Evolutionary conservation across 1,140 invertebrate genomes (phyloP), one percentile per base, ranked within the genome.

Genomic region (Lamellibrachia luymesi): DNA sequence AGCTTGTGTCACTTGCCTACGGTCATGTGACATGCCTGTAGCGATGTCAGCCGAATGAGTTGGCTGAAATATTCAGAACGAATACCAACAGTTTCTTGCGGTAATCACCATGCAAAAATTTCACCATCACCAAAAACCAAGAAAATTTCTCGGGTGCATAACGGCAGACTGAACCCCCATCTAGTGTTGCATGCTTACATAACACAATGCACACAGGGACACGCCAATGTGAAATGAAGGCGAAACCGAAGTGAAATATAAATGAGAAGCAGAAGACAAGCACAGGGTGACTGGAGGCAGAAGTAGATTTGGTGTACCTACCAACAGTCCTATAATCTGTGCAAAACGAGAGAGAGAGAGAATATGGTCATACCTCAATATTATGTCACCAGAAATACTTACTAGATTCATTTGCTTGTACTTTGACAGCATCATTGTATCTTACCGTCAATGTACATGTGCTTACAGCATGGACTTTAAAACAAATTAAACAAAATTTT

Each of bases 271-370:
- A 80, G 64, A 80, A 80, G 13, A 80, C 64, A 80, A 80, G 64
- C 64, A 22, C 8, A 17, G 64, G 64, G 64, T 80, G 64, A 80
- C 2, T 4, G 25, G 64, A 22, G 25, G 64, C 13, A 80, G 17
- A 22, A 80, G 17, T 17, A 80, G 64, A 80, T 22, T 51, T 27
- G n/a, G 64, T 56, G 50, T 94, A 95, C 94, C 93, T 94, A 95
- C 94, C 94, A 95, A 91, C 91, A 95, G 93, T 95, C 94, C 94
- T 93, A 95, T 95, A 90, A 95, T 95, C 94, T 95, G 94, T 93
- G 64, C 51, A 50, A 80, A 27, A 51, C 56, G 50, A 93, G 56
- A 93, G 91, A 93, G 56, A 93, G 91, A 90, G 90, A 93, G 22
- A 90, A 94, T 22, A 91, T 91, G 13, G 90, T 25, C 91, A 50